These are phyloP conservation scores for Urocynchramus pylzowi DNA, from an alignment of 2,113 vertebrate genomes.

Conservation along the genomic window DNA sequence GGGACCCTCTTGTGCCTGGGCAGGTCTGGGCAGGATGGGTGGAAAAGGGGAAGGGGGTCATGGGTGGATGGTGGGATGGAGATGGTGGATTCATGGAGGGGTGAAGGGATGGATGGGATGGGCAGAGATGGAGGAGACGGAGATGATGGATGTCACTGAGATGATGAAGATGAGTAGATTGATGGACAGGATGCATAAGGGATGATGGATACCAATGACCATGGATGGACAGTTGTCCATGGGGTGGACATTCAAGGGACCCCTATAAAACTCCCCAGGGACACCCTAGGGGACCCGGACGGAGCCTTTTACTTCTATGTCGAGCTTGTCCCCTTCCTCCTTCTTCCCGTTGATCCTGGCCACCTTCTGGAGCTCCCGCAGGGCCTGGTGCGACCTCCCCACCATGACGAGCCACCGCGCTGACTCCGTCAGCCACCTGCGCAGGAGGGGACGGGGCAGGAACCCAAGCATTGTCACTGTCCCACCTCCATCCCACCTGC, in stretches of 20 bases:
- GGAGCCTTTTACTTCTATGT: neutral
- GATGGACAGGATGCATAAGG: neutral
- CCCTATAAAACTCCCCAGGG: neutral
- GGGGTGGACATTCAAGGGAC: neutral
- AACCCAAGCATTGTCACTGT: rapidly evolving
- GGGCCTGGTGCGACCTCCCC: neutral
- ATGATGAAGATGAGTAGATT: neutral
- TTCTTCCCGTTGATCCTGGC: neutral
- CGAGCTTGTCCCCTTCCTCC: neutral
- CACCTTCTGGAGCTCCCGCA: neutral
- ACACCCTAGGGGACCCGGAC: rapidly evolving
- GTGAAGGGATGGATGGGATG: neutral
- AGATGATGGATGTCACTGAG: rapidly evolving
- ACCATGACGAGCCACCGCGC: neutral
- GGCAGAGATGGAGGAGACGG: neutral
- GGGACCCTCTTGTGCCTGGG: neutral
- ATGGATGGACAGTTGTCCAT: neutral
- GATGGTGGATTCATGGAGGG: neutral
- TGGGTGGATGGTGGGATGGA: neutral
- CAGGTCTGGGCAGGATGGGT: neutral
- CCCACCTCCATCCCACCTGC: rapidly evolving
- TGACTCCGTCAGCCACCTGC: neutral
- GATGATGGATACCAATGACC: neutral
- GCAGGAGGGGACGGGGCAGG: rapidly evolving
- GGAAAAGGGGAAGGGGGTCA: neutral